These are phyloP conservation scores for Pongo pygmaeus DNA, from an alignment of 2,113 vertebrate genomes.

Conservation along the genomic window DNA sequence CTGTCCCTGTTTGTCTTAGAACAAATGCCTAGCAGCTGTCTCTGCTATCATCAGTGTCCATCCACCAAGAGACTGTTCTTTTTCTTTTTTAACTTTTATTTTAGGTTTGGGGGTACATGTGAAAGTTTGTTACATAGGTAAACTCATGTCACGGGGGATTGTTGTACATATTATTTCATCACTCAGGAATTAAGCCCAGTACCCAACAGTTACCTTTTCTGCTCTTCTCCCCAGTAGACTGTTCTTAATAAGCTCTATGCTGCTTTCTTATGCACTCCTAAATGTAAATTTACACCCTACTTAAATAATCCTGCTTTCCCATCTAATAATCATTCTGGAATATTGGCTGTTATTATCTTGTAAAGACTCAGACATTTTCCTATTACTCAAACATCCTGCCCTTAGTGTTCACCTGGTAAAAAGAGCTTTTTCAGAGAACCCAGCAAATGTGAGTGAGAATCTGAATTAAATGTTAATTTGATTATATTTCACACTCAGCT, in stretches of 20 bases:
- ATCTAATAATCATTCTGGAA: slow-evolving; percentile 13
- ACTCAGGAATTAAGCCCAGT: no score
- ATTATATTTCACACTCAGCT: slow-evolving; percentile 73
- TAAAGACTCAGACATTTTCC: slow-evolving; percentile 67
- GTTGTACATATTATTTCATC: no score
- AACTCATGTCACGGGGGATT: no score
- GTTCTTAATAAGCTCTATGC: background rate
- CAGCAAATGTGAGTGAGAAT: slow-evolving; percentile 64
- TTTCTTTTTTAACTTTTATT: no score
- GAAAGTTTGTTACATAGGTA: no score
- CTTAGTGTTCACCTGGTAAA: slow-evolving; percentile 63
- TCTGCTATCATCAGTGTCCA: background rate
- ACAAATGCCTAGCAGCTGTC: background rate
- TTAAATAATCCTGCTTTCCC: background rate
- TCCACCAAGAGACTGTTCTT: no score
- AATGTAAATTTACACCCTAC: background rate
- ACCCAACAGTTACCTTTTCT: background rate
- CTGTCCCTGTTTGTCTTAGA: slow-evolving; percentile 2
- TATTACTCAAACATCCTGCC: slow-evolving; percentile 68
- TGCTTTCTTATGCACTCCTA: background rate
- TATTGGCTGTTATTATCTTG: slow-evolving; percentile 1
- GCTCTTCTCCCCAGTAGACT: background rate
- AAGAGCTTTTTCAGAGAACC: slow-evolving; percentile 58
- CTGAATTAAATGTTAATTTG: slow-evolving; percentile 75
- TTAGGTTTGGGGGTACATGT: no score